Evolutionary conservation across 2,113 vertebrate genomes (phyloP), one percentile per base, ranked within the genome.

Genomic region (Lipophrys pholis): DNA sequence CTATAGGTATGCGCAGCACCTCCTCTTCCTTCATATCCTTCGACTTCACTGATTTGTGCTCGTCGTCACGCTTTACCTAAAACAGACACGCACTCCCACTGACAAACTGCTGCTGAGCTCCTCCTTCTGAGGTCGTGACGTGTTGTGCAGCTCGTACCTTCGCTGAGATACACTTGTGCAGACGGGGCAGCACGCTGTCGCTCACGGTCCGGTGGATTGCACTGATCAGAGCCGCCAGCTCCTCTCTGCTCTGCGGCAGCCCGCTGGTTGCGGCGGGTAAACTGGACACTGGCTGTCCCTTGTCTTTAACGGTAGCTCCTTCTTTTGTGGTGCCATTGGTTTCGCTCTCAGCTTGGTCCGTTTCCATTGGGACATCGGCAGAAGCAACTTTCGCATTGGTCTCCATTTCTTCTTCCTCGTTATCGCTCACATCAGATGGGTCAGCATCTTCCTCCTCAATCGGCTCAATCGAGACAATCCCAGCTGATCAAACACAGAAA

Each of bases 1-100:
- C 98, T 8, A 99, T 90, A 0, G 98, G 97, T 14, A 99, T 85
- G 40, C 96, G 93, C 50, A 80, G 94, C n/a, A 98, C 96, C 66
- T 99, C 97, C 16, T 99, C 98, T 0, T 98, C 96, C 53, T 97
- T 97, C 77, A 97, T 95, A 0, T 93, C 88, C 10, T 93, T 98
- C 0, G 96, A 97, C 84, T 96, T 99, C 69, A 96, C 93, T 1
- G 92, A 85, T 79, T 99, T 99, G 90, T 99, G 97, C 36, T 99
- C 96, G 17, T 97, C 96, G 0, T 99, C 98, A 57, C 96, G 93
- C 84, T 96, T 96, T 30, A 97, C 93, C 98, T 99, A 21, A 0
- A 62, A 12, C 52, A 42, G 41, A 69, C 17, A 52, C 8, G 35
- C 2, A 16, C 1, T 40, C 1, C 11, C 12, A 63, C 49, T 5